These are phyloP conservation scores for Strigamia crassipes DNA, from an alignment of 2,888 invertebrate species.

Conservation along the genomic window DNA sequence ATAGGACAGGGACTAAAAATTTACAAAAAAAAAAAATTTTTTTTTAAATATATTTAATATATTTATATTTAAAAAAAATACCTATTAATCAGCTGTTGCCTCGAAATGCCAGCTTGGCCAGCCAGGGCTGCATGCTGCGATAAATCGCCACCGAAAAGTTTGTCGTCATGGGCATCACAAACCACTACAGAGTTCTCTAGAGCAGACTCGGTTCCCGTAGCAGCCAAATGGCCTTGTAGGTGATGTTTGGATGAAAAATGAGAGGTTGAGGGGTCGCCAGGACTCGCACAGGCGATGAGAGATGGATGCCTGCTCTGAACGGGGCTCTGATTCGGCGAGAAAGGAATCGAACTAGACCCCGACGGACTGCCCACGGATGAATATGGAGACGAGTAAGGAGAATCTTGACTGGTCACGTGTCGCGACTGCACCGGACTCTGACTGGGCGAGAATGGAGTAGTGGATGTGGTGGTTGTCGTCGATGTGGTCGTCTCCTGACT, in stretches of 20 bases:
- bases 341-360: constrained; percentile 50
- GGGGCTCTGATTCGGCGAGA: constrained; percentile 51
- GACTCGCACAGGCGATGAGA: constrained; percentile 1
- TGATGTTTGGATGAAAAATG: constrained; percentile 39
- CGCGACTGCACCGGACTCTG: constrained; percentile 50
- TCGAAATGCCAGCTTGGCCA: constrained; percentile 76
- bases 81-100: constrained; percentile 86
- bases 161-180: constrained; percentile 52
- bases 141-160: constrained; percentile 54
- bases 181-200: constrained; percentile 31
- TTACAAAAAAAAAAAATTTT: no score
- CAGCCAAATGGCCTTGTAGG: neutral
- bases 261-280: neutral
- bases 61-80: constrained; percentile 54
- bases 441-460: constrained; percentile 48
- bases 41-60: no score
- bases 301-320: constrained; percentile 49
- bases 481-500: constrained; percentile 45
- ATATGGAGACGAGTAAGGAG: constrained; percentile 50
- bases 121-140: constrained; percentile 62
- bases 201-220: neutral
- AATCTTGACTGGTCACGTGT: constrained; percentile 49
- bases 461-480: neutral
- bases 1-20: constrained; percentile 83
- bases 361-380: constrained; percentile 51